phyloP scores from a whole-genome alignment of 2,888 invertebrate species.

The Megamerina dolium region DNA sequence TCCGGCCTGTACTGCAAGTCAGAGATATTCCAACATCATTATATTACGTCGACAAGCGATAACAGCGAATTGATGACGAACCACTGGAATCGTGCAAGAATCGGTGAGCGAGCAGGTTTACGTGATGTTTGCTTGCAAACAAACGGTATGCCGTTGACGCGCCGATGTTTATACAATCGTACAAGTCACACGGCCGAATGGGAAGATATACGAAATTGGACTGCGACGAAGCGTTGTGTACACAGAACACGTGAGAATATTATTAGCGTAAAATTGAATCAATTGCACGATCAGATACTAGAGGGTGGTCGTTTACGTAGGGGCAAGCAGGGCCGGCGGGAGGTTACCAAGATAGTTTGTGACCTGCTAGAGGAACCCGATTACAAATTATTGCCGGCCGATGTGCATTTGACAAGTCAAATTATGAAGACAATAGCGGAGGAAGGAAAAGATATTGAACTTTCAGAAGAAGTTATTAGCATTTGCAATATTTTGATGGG shows the following conservation, averaged over 20 bases:
- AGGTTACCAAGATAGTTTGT: conserved; percentile 19
- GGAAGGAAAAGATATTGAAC: conserved; percentile 14
- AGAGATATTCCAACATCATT: conserved; percentile 18
- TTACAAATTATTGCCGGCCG: conserved; percentile 53
- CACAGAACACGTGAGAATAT: conserved; percentile 23
- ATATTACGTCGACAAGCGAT: conserved; percentile 11
- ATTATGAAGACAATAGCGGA: conserved; percentile 31
- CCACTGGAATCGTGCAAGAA: conserved; percentile 18
- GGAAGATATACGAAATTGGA: conserved; percentile 45
- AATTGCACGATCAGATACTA: conserved; percentile 21
- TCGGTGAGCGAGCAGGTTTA: conserved; percentile 44
- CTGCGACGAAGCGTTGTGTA: conserved; percentile 26
- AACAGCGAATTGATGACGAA: conserved; percentile 11
- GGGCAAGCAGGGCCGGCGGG: conserved; percentile 16
- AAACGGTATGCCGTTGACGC: conserved; percentile 56
- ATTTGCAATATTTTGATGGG: conserved; percentile 53
- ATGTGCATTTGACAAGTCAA: conserved; percentile 53
- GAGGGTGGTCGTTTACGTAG: not conserved
- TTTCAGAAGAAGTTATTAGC: conserved; percentile 30
- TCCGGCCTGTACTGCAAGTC: conserved; percentile 14
- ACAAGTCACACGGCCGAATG: conserved; percentile 52
- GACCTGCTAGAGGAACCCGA: conserved; percentile 21
- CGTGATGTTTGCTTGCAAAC: conserved; percentile 52
- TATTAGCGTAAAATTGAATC: conserved; percentile 27
- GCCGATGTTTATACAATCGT: conserved; percentile 55